phyloP scores from a whole-genome alignment of 2,888 invertebrate genomes.

The Thumatha senex region DNA sequence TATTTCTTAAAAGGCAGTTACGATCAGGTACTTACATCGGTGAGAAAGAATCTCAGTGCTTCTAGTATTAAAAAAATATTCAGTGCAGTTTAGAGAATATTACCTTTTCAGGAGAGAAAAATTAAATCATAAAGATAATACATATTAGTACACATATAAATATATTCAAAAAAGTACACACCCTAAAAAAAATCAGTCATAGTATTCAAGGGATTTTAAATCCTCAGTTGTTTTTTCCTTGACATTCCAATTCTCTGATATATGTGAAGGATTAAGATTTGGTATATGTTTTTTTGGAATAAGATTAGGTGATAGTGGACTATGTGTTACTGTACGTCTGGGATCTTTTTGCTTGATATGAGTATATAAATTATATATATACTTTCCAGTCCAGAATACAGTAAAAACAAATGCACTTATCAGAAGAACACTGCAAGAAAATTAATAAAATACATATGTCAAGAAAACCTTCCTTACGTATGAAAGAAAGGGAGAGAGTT shows the following conservation, averaged over 20 bases:
- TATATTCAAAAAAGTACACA: neutral
- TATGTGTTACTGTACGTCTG: neutral
- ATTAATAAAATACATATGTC: neutral
- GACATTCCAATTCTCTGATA: neutral
- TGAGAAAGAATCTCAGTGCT: no score
- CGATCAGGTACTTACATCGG: no score
- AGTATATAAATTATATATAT: slow-evolving; percentile 41
- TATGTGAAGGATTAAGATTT: neutral
- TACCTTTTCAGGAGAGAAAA: neutral
- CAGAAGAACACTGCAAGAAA: slow-evolving; percentile 48
- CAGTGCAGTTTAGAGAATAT: no score
- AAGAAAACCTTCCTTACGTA: no score
- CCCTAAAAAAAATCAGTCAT: neutral
- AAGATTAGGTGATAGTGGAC: neutral
- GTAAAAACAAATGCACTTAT: slow-evolving; percentile 56
- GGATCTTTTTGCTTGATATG: neutral
- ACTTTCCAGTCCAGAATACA: slow-evolving; percentile 56
- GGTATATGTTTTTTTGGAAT: no score
- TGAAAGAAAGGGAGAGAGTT: no score
- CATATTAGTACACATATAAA: neutral
- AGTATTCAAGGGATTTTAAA: slow-evolving; percentile 6
- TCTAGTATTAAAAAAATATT: no score
- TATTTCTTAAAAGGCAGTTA: no score
- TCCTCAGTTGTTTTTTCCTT: neutral
- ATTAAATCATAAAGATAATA: neutral